phyloP scores from a whole-genome alignment of 1,140 invertebrate species.

The Platorchestia sp. region DNA sequence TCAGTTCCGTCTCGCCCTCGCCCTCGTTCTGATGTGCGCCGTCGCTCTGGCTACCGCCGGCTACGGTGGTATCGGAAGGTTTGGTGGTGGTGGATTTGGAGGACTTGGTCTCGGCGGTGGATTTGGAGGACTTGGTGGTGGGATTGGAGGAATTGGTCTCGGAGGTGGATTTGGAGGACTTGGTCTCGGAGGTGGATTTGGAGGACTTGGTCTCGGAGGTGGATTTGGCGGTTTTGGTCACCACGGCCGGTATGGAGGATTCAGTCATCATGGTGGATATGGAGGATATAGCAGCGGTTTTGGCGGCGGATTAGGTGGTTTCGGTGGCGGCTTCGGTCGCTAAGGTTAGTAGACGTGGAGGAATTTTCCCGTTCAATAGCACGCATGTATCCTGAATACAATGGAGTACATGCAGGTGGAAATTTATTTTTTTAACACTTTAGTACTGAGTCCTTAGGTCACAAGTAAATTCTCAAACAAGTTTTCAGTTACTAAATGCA shows the following conservation, averaged over 20 bases:
- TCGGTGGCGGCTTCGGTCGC: not conserved
- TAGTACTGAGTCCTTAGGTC: too few species aligned
- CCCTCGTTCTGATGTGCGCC: not conserved
- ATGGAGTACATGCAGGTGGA: not conserved
- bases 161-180: not conserved
- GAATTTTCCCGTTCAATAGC: too few species aligned
- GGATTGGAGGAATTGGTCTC: not conserved
- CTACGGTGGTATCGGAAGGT: not conserved
- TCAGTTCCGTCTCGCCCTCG: constrained; percentile 3
- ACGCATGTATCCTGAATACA: not conserved
- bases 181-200: not conserved
- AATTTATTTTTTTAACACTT: not conserved
- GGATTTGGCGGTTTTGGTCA: not conserved
- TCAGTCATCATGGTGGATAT: not conserved
- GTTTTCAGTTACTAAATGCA: too few species aligned
- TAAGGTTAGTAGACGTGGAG: not conserved
- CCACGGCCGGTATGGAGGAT: not conserved
- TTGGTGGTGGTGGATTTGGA: not conserved
- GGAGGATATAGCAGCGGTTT: not conserved
- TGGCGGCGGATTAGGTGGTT: not conserved
- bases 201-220: not conserved
- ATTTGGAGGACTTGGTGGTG: not conserved
- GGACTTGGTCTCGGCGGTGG: not conserved
- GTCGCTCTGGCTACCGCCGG: not conserved
- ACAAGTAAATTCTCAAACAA: too few species aligned